A percentile compares a stretch with the other conserved stretches of the same genome.
phyloP scores from a whole-genome alignment of 2,113 vertebrate genomes.

The Symphodus melops region DNA sequence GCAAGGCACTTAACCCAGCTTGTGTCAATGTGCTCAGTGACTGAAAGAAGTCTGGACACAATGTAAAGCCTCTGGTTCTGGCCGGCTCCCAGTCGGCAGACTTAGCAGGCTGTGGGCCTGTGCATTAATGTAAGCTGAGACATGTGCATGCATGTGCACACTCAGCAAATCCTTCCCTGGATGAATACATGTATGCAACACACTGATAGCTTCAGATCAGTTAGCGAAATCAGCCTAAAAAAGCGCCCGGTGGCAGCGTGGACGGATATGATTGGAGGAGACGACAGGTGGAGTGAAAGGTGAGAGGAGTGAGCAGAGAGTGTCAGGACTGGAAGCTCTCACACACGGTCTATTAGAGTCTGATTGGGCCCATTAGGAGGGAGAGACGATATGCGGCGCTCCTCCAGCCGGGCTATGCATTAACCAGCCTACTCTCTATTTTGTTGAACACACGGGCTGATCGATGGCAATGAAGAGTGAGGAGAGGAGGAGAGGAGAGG shows the following conservation, averaged over 20 bases:
- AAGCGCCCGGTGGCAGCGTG: slow-evolving; percentile 32
- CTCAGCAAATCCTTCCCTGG: slow-evolving; percentile 51
- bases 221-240: slow-evolving; percentile 59
- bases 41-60: slow-evolving; percentile 36
- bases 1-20: slow-evolving; percentile 56
- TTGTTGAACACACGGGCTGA: slow-evolving; percentile 67
- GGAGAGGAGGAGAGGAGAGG: slow-evolving; percentile 16
- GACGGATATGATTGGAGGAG: slow-evolving; percentile 25
- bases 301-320: slow-evolving; percentile 37
- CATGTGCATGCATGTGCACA: slow-evolving; percentile 33
- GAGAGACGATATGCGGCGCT: slow-evolving; percentile 57
- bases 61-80: slow-evolving; percentile 35
- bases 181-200: slow-evolving; percentile 52
- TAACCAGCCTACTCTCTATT: slow-evolving; percentile 66
- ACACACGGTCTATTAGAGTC: slow-evolving; percentile 65
- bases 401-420: slow-evolving; percentile 53
- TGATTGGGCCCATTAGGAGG: slow-evolving; percentile 68
- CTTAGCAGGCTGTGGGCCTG: slow-evolving; percentile 60
- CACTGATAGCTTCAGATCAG: slow-evolving; percentile 52
- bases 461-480: slow-evolving; percentile 67
- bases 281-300: slow-evolving; percentile 40
- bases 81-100: slow-evolving; percentile 58
- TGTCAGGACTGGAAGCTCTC: slow-evolving; percentile 30
- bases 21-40: slow-evolving; percentile 36
- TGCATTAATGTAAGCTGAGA: slow-evolving; percentile 52